Conservation (phyloP, 2,113 vertebrate genomes). For the Canis aureus region DNA sequence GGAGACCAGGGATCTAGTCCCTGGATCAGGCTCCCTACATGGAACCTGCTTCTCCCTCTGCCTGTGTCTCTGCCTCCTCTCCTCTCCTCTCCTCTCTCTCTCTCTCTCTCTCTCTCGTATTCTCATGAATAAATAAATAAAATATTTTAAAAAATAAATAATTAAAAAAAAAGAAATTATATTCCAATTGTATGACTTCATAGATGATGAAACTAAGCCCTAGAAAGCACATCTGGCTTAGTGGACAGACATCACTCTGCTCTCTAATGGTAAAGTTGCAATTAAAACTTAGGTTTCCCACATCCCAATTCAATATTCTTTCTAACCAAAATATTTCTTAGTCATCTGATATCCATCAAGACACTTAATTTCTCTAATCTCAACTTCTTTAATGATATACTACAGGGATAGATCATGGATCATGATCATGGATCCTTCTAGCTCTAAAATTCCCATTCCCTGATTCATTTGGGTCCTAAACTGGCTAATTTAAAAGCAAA, state of each 20-base stretch:
- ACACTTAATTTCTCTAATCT: constrained; percentile 52
- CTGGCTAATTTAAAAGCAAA: constrained; percentile 1
- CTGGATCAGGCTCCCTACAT: too few species aligned
- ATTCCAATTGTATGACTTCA: neutral
- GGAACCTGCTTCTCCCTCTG: too few species aligned
- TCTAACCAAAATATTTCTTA: constrained; percentile 6
- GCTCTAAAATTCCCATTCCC: constrained; percentile 3
- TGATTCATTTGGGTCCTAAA: constrained; percentile 6
- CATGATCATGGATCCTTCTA: neutral
- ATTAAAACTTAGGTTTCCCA: constrained; percentile 18
- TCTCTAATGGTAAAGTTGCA: neutral
- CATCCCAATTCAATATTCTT: constrained; percentile 20
- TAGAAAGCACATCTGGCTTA: neutral
- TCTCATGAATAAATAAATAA: too few species aligned
- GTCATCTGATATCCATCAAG: neutral
- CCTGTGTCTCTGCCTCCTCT: too few species aligned
- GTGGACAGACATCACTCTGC: neutral
- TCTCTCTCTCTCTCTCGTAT: too few species aligned
- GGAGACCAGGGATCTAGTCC: too few species aligned
- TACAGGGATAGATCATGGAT: neutral
- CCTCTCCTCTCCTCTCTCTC: too few species aligned
- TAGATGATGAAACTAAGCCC: neutral
- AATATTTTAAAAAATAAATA: too few species aligned
- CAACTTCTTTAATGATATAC: constrained; percentile 33
- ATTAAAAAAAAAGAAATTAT: neutral